Base-by-base conservation (phyloP, 2,888 invertebrate species). In the Drosophila merina region DNA sequence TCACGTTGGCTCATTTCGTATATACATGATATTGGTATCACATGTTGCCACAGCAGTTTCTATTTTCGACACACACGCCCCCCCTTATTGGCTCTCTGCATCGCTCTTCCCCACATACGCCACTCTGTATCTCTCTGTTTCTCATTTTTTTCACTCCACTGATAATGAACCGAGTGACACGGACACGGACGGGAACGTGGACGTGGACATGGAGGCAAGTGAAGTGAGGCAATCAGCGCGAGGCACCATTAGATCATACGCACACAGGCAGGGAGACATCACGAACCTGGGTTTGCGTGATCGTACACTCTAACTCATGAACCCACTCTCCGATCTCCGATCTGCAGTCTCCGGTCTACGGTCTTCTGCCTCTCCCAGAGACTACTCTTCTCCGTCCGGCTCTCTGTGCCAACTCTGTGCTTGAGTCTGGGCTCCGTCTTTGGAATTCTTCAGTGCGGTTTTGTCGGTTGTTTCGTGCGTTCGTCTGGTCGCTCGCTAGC, bases 391-490 rank as follows among this genome's bases (percentile, higher is more conserved):
- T 51, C 55, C 62, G 14, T 58, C 40, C 62, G 25, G 31, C 50
- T 60, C 57, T 64, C 70, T 44, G 50, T 47, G 52, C 33, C 47
- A 68, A 73, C 74, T 73, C 73, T 72, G 55, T 57, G 57, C 74
- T 73, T 72, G 67, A 73, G 63, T 62, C 63, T 60, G 58, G 63
- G 57, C 69, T 50, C 52, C 56, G 62, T 56, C 72, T 63, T 69
- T 47, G 70, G 75, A 74, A 83, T 83, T 81, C 80, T 88, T 88
- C 86, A 84, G 84, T 88, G 83, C 79, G 86, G 77, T 88, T 83
- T 88, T 60, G 88, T 86, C 59, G 81, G 66, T 86, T 62, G 85
- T 75, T 75, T 69, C 55, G 86, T 77, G 75, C 75, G 88, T 75
- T 82, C 82, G 85, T 77, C 79, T 63, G 68, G 64, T 72, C 72